These are phyloP conservation scores for Empidonax alnorum DNA, from an alignment of 2,113 vertebrate species.

Conservation along the genomic window DNA sequence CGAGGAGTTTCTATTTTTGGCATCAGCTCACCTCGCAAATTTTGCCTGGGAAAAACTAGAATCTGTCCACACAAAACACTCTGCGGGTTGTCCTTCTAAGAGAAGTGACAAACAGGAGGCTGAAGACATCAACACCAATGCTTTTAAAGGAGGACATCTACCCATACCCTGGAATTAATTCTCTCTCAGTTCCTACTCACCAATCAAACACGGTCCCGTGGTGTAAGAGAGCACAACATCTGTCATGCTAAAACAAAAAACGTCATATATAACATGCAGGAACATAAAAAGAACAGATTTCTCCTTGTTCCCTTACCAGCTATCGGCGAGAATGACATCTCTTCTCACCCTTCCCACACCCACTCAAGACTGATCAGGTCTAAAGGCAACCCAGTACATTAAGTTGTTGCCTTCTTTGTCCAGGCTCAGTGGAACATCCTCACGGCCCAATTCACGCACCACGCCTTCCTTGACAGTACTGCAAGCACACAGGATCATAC, in stretches of 20 bases:
- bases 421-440: neutral
- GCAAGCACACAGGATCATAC: accelerated
- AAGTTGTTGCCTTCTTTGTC: neutral
- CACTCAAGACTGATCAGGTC: neutral
- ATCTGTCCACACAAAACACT: neutral
- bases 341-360: neutral
- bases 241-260: neutral
- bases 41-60: neutral
- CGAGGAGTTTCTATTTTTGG: neutral
- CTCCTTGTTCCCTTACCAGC: neutral
- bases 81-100: neutral
- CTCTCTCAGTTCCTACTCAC: neutral
- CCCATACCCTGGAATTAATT: neutral
- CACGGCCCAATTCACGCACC: neutral
- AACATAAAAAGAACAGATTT: neutral
- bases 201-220: neutral
- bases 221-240: neutral
- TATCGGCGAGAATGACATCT: neutral
- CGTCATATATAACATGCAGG: neutral
- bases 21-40: neutral
- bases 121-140: neutral
- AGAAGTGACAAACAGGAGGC: neutral
- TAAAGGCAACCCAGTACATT: neutral
- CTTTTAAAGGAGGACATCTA: neutral
- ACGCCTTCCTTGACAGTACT: neutral